Evolutionary conservation across 1,140 invertebrate species (phyloP), one percentile per base, ranked within the genome.

Genomic region (Lethrus apterus): DNA sequence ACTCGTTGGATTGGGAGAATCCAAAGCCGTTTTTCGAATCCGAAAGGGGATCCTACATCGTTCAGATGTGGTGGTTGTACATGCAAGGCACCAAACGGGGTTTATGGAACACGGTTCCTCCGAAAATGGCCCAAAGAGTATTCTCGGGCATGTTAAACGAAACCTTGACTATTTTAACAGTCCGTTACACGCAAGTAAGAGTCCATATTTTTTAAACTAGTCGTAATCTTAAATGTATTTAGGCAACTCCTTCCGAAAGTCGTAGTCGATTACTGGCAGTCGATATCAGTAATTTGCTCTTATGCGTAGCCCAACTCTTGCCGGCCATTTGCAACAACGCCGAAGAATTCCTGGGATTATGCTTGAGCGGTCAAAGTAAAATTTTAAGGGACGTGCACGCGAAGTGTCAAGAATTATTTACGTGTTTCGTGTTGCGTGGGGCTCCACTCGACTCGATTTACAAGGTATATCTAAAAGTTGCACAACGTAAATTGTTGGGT

Each of bases 21-120:
- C 63, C 64, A 3, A 75, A 73, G 46, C 66, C 72, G 2, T 82
- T 77, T 56, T 81, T 70, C 52, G 82, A 84, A 62, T 78, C 73
- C 5, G 81, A 86, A 54, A 65, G 80, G 19, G 83, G 81, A 1
- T 85, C 84, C 1, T 85, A 84, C 31, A 78, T 80, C 3, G 74
- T 89, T 34, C 85, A 87, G 63, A 88, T 87, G 76, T 89, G 86
- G 86, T 84, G 83, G 80, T 70, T 87, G 2, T 89, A 89, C 57
- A 85, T 90, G 79, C 76, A 85, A 70, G 81, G 81, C 4, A 84
- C 80, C 2, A 77, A 75, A 53, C 74, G 80, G 56, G 83, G 86
- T 67, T 64, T 88, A 18, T 87, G 85, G 84, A 82, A 80, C 49
- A 85, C 83, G 0, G 83, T 86, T 3, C 83, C 85, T 2, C 84